These are phyloP conservation scores for Anolis apletophallus DNA, from an alignment of 2,797 vertebrate species.

Conservation along the genomic window DNA sequence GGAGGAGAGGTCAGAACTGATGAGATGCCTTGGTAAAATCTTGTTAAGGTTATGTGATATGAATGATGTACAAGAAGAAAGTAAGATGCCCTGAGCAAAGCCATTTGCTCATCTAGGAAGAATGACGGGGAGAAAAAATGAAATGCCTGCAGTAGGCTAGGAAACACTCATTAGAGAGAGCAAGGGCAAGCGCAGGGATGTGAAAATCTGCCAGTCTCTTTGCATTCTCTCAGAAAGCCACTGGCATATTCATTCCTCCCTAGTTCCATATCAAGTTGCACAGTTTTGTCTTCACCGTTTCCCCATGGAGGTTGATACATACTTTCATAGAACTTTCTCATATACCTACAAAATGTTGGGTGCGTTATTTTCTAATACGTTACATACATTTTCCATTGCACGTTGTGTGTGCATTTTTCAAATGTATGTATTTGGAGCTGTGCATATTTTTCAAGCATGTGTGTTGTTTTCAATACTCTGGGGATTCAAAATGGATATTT, in stretches of 20 bases:
- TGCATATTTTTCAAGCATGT: neutral
- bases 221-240: neutral
- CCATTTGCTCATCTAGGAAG: conserved; percentile 7
- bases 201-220: neutral
- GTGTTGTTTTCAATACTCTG: neutral
- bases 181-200: neutral
- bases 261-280: neutral
- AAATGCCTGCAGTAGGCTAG: conserved; percentile 3
- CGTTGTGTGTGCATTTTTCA: neutral
- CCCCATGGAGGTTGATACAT: neutral
- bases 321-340: neutral
- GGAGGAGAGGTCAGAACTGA: conserved; percentile 16
- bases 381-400: neutral
- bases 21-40: conserved; percentile 34
- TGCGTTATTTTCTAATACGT: neutral
- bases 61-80: conserved; percentile 27
- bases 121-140: neutral
- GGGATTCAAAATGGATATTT: neutral
- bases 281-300: neutral
- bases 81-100: conserved; percentile 21
- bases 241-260: neutral
- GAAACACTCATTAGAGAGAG: conserved; percentile 7
- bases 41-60: conserved; percentile 28
- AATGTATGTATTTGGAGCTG: neutral
- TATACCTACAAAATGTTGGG: too few relatives aligned